phyloP scores from a whole-genome alignment of 2,888 invertebrate genomes.

The Caenorhabditis becei region DNA sequence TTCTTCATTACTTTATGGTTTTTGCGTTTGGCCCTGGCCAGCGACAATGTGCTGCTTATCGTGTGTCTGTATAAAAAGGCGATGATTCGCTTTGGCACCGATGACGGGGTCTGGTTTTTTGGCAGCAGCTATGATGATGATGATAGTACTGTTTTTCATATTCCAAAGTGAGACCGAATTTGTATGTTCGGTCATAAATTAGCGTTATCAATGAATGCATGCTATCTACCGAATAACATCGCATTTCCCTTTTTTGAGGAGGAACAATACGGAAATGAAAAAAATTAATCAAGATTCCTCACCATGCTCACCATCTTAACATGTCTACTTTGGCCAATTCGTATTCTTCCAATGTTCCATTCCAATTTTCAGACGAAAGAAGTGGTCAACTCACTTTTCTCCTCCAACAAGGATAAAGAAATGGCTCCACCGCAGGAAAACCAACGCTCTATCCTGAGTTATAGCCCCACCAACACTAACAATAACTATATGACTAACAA shows the following conservation, averaged over 20 bases:
- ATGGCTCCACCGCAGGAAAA: conserved; percentile 49
- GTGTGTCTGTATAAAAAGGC: conserved; percentile 24
- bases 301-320: neutral
- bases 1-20: conserved; percentile 52
- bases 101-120: conserved; percentile 42
- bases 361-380: conserved; percentile 36
- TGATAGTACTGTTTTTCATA: conserved; percentile 43
- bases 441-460: conserved; percentile 8
- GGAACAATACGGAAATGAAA: too few relatives aligned
- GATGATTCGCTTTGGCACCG: conserved; percentile 42
- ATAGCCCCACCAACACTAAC: neutral
- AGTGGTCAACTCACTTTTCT: conserved; percentile 5
- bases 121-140: conserved; percentile 17
- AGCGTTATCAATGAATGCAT: conserved; percentile 20
- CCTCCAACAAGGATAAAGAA: conserved; percentile 21
- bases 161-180: conserved; percentile 24
- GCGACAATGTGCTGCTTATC: conserved; percentile 44
- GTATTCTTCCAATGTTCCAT: conserved; percentile 1
- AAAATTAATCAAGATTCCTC: conserved; percentile 6
- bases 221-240: neutral
- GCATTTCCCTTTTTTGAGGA: neutral
- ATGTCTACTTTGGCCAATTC: neutral
- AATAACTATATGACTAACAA: conserved; percentile 4
- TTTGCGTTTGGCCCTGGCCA: conserved; percentile 42
- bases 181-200: conserved; percentile 45